Conservation (phyloP, 2,797 vertebrate genomes). For the Arrhamphus sclerolepis region DNA sequence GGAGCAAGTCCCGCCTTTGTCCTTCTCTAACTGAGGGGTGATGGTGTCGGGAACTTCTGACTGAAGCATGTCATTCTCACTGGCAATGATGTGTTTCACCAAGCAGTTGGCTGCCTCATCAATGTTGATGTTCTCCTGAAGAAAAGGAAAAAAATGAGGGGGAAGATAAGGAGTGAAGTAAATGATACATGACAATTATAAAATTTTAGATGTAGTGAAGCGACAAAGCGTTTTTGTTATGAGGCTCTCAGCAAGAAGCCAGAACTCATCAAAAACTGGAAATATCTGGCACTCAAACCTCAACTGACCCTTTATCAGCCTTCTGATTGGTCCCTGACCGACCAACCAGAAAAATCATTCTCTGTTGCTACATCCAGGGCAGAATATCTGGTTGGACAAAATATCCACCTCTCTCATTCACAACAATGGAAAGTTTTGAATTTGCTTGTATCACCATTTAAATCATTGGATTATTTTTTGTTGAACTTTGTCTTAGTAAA, state of each 20-base stretch:
- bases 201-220: background rate
- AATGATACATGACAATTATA: background rate
- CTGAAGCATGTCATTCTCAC: slow-evolving; percentile 90
- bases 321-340: no score
- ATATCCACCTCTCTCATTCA: no score
- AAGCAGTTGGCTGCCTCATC: slow-evolving; percentile 94
- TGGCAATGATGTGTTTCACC: slow-evolving; percentile 97
- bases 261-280: background rate
- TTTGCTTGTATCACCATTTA: no score
- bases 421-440: no score
- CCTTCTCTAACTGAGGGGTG: slow-evolving; percentile 87
- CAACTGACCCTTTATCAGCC: no score
- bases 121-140: slow-evolving; percentile 97
- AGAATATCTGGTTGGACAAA: no score
- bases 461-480: no score
- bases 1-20: slow-evolving; percentile 87
- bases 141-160: background rate
- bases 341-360: no score
- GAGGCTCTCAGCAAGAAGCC: background rate
- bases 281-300: background rate
- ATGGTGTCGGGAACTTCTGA: slow-evolving; percentile 87
- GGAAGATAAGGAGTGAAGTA: background rate
- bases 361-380: no score
- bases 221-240: background rate
- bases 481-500: no score